Base-by-base conservation (phyloP, 2,113 vertebrate species). In the Erpornis zantholeuca region DNA sequence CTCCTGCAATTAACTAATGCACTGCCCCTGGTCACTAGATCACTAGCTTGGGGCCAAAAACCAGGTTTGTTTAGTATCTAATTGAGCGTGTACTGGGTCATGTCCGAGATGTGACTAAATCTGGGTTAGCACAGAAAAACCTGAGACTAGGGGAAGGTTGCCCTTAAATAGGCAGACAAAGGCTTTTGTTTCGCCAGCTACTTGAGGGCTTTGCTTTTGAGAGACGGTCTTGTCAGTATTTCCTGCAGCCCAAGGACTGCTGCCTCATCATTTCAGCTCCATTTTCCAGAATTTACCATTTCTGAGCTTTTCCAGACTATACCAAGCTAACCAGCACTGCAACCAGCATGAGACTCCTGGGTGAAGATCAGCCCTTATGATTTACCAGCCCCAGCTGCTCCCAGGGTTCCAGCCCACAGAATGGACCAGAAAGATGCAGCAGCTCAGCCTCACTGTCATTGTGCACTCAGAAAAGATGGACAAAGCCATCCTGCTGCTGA, bases 251-350 rank as follows among this genome's bases (percentile, higher is more conserved):
- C 0, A 1, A 54, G 52, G 68, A 81, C 0, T 92, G 92, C 87
- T 92, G 92, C 65, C 53, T 97, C 90, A 92, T 92, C 82, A 86
- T 25, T 86, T 77, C 91, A 89, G 64, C 60, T 59, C 52, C 3
- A 1, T 66, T 71, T 89, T 89, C 90, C 84, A 87, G 78, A 84
- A 89, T 75, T 92, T 56, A 56, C 73, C 18, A 42, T 91, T 88
- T 50, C 71, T 40, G 70, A 72, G 63, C 1, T 1, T 40, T 82
- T 64, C 78, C 53, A 79, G 47, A 59, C 12, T 10, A 42, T 21
- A 68, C 24, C 36, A 53, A 52, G 52, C 28, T 53, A 84, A 82
- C 5, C 6, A 4, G n/a, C 45, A 29, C 24, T 20, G 24, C 45
- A 61, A 11, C 4, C 45, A 52, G 38, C 9, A 53, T 7, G 18